Evolutionary conservation across 1,140 invertebrate genomes (phyloP).

Genomic region (Drosophila ercepeae): DNA sequence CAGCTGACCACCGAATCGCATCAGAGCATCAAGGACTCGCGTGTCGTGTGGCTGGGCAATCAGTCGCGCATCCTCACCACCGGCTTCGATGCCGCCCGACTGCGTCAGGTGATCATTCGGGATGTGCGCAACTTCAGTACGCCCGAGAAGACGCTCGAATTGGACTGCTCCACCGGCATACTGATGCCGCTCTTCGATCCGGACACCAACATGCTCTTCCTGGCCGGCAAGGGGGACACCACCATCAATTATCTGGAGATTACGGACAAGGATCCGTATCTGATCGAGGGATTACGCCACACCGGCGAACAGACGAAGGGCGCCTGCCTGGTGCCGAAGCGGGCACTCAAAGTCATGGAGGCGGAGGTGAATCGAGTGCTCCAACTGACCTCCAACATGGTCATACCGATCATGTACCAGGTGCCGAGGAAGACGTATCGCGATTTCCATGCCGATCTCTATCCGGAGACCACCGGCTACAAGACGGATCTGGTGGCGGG

Average conservation of each 20-base stretch:
- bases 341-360: constrained; percentile 96
- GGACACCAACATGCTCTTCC: constrained; percentile 96
- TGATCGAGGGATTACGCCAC: constrained; percentile 89
- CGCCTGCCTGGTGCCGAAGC: constrained; percentile 94
- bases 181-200: constrained; percentile 95
- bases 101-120: constrained; percentile 93
- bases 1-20: constrained; percentile 90
- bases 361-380: constrained; percentile 96
- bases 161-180: constrained; percentile 96
- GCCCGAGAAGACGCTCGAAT: constrained; percentile 90
- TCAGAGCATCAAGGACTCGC: constrained; percentile 95
- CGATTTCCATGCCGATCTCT: constrained; percentile 96
- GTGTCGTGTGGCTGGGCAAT: constrained; percentile 94
- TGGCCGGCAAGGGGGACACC: constrained; percentile 96
- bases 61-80: constrained; percentile 92
- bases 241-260: constrained; percentile 95
- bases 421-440: constrained; percentile 97
- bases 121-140: constrained; percentile 92
- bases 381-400: constrained; percentile 92
- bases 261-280: constrained; percentile 91
- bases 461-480: constrained; percentile 93
- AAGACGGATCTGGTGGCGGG: constrained; percentile 90
- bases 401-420: constrained; percentile 96
- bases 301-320: constrained; percentile 95
- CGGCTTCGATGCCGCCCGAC: constrained; percentile 89